Evolutionary conservation across 2,113 vertebrate species (phyloP), one percentile per base, ranked within the genome.

Genomic region (Hiodon alosoides): DNA sequence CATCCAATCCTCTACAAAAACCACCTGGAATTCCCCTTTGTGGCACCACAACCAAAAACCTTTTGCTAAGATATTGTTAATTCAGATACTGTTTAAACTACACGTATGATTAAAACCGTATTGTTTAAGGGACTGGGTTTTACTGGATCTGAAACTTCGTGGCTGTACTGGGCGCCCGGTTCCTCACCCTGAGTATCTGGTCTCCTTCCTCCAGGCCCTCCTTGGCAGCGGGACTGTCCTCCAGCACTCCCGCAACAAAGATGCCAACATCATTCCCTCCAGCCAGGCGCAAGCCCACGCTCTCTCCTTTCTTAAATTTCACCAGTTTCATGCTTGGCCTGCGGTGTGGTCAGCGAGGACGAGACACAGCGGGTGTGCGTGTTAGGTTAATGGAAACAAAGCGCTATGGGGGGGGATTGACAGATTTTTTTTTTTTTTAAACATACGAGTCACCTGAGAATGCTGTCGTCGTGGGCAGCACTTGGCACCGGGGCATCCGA

Each of bases 291-390:
- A 99, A 90, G 46, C 97, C 97, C 79, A 99, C 97, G 0, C 97
- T 99, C 71, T 99, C 97, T 76, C 97, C 97, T 90, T 99, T 99
- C 85, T 94, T 95, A 89, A 99, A 99, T 87, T 98, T 98, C 65
- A 99, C 96, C 85, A 99, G 90, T 85, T 99, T 99, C 96, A 99
- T 98, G 89, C 95, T 98, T 52, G 97, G 97, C 87, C 97, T 99
- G 88, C 54, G 58, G n/a, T 7, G 1, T 54, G 66, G 66, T 67
- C 8, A 67, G 17, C 16, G 31, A 4, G 14, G 10, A 53, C 51
- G 9, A 69, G 2, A 3, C n/a, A 31, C 5, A 2, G 57, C 57
- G 9, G 57, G 9, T 11, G 57, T 59, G 57, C 8, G 6, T 11
- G 3, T 3, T 59, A 9, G 4, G 51, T 31, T 2, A 47, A n/a